Conservation (phyloP, 2,888 invertebrate genomes). For the Stenotaenia linearis region DNA sequence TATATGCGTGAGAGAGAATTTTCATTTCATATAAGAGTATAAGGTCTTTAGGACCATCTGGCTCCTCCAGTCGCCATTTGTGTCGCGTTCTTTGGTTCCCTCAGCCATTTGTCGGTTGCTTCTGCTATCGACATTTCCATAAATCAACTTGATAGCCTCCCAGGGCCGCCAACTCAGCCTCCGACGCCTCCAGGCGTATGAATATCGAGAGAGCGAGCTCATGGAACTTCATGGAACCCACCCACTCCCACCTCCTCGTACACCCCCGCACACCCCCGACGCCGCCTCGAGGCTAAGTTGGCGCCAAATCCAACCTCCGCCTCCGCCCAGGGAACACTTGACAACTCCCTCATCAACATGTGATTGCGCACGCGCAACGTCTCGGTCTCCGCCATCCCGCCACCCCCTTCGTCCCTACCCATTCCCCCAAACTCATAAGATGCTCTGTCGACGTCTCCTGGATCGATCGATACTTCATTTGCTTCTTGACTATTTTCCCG, state of each 20-base stretch:
- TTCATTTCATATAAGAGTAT: background rate
- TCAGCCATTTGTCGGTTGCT: constrained; percentile 26
- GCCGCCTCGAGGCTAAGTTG: constrained; percentile 8
- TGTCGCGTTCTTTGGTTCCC: constrained; percentile 16
- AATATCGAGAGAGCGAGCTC: constrained; percentile 11
- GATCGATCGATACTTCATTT: constrained; percentile 20
- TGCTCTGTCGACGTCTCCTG: background rate
- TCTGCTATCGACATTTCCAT: constrained; percentile 30
- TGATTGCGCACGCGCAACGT: constrained; percentile 5
- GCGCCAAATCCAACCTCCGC: constrained; percentile 23
- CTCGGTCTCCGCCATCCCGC: background rate
- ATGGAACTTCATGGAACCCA: background rate
- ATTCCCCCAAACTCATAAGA: background rate
- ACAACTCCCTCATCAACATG: constrained; percentile 24
- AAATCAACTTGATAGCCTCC: constrained; percentile 27
- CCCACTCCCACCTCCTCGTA: constrained; percentile 19
- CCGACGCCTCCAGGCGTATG: constrained; percentile 23
- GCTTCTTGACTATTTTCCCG: background rate
- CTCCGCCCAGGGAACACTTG: constrained; percentile 24
- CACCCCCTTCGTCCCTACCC: background rate
- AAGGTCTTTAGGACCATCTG: constrained; percentile 22
- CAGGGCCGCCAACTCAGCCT: constrained; percentile 26
- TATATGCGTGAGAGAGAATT: background rate
- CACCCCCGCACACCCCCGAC: constrained; percentile 19
- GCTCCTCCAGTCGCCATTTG: constrained; percentile 26